These are phyloP conservation scores for Hirtodrosophila trivittata DNA, from an alignment of 2,888 invertebrate genomes.

Conservation along the genomic window DNA sequence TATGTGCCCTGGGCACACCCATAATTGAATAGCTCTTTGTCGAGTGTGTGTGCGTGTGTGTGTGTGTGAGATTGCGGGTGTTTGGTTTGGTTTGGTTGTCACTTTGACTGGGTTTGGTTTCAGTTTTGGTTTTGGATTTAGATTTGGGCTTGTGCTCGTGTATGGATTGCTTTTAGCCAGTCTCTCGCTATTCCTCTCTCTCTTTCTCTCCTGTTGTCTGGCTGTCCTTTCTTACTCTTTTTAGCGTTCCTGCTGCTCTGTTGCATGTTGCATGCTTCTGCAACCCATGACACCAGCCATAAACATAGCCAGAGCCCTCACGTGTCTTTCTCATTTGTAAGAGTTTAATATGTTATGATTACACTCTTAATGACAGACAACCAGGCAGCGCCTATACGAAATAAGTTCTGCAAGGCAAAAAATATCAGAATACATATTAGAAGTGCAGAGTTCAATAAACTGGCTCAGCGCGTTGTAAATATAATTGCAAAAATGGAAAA, in stretches of 20 bases:
- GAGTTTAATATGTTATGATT: slow-evolving; percentile 63
- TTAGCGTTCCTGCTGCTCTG: too few species aligned
- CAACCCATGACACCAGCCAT: slow-evolving; percentile 38
- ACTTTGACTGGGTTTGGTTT: slow-evolving; percentile 49
- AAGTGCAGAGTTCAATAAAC: too few species aligned
- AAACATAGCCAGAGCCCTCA: slow-evolving; percentile 39
- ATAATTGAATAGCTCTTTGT: slow-evolving; percentile 71
- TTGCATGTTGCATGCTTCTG: slow-evolving; percentile 47
- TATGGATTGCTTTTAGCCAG: too few species aligned
- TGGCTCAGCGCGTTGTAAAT: too few species aligned
- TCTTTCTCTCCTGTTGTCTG: too few species aligned
- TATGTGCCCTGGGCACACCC: slow-evolving; percentile 66
- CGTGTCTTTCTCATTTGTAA: slow-evolving; percentile 60
- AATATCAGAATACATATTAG: too few species aligned
- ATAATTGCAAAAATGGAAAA: too few species aligned
- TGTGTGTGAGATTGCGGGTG: slow-evolving; percentile 69
- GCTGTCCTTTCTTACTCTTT: not conserved
- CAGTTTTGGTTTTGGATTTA: slow-evolving; percentile 35
- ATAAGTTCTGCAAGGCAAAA: not conserved
- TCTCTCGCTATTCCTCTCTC: too few species aligned
- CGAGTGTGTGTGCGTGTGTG: too few species aligned
- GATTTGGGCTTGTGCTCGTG: slow-evolving; percentile 40
- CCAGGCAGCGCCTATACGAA: too few species aligned
- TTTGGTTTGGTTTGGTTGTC: slow-evolving; percentile 29
- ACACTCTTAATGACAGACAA: slow-evolving; percentile 41